phyloP scores from a whole-genome alignment of 1,140 invertebrate genomes.

The Diorhabda sublineata region DNA sequence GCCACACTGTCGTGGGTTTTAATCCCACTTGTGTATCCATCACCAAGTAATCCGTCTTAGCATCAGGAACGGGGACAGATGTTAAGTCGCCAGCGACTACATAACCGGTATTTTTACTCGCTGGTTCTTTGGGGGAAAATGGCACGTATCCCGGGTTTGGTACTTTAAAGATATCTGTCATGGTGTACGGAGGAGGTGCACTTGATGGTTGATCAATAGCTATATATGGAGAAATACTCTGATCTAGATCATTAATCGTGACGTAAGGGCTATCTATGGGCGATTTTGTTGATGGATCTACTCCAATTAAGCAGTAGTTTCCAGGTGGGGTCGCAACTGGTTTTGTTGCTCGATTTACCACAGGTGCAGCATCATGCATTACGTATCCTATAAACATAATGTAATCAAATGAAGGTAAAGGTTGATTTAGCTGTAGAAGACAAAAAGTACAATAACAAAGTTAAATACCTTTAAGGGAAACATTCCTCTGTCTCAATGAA shows the following conservation, averaged over 20 bases:
- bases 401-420: background rate
- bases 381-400: conserved; percentile 11
- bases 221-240: background rate
- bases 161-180: conserved; percentile 9
- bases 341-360: conserved; percentile 6
- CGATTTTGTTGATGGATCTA: conserved; percentile 4
- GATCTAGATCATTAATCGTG: conserved; percentile 2
- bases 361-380: conserved; percentile 3
- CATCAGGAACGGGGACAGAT: background rate
- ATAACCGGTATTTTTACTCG: conserved; percentile 18
- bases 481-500: conserved; percentile 22
- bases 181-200: background rate
- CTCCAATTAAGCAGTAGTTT: conserved; percentile 14
- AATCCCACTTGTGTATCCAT: background rate
- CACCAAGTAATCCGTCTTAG: conserved; percentile 8
- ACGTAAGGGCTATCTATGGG: conserved; percentile 6
- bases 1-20: conserved; percentile 3
- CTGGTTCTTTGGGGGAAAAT: conserved; percentile 11
- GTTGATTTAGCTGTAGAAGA: background rate
- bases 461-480: conserved; percentile 7
- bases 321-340: conserved; percentile 1
- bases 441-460: background rate
- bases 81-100: conserved; percentile 12
- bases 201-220: conserved; percentile 5
- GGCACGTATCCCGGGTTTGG: conserved; percentile 15